Evolutionary conservation across 2,113 vertebrate species (phyloP).

Genomic region (Megaptera novaeangliae): DNA sequence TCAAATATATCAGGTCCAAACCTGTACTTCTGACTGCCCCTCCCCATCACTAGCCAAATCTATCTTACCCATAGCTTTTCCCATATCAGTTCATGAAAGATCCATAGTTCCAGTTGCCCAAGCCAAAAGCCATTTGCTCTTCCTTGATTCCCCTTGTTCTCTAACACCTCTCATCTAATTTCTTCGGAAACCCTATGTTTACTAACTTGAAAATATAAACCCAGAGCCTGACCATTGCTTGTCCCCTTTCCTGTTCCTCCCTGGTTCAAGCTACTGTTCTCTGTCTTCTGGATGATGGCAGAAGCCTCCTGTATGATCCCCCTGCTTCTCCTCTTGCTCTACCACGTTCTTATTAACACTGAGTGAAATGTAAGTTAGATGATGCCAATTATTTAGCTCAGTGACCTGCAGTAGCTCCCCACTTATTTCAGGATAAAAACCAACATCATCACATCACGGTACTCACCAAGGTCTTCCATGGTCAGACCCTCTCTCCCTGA

Average conservation of each 20-base stretch:
- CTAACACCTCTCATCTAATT: not conserved
- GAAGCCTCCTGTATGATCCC: not conserved
- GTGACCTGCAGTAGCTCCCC: not conserved
- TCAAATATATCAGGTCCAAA: not conserved
- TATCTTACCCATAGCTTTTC: not conserved
- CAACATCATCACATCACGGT: not conserved
- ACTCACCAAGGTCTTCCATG: not conserved
- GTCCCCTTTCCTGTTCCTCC: not conserved
- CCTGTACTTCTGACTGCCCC: not conserved
- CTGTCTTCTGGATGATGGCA: not conserved
- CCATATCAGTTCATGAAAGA: not conserved
- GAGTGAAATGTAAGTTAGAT: not conserved
- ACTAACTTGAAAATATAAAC: not conserved
- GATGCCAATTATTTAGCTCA: not conserved
- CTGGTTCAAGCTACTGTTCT: not conserved
- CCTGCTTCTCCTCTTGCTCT: too few relatives aligned
- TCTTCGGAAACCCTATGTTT: not conserved
- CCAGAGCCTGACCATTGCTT: not conserved
- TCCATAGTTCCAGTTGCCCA: not conserved
- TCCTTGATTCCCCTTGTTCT: not conserved
- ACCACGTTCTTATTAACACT: accelerated
- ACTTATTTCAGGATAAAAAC: not conserved
- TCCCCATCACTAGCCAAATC: too few relatives aligned
- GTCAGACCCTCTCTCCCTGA: not conserved
- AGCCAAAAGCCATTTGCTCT: not conserved